A percentile compares a stretch with the other conserved stretches of the same genome.
phyloP scores from a whole-genome alignment of 1,140 invertebrate genomes.

The Yoshiicerus persimilis region DNA sequence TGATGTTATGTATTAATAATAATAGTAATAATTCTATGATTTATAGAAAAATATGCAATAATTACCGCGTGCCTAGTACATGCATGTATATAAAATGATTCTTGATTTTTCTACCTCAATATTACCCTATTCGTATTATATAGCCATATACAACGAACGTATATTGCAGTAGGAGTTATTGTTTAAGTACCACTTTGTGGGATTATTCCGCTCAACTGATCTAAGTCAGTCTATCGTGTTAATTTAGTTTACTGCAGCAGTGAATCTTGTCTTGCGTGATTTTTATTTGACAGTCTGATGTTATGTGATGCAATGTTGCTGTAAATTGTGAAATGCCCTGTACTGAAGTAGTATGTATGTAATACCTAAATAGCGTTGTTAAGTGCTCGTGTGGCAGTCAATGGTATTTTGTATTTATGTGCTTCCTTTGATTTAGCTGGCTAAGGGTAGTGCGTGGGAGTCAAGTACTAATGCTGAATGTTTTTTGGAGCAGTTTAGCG shows the following conservation, averaged over 20 bases:
- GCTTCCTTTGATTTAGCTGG: neutral
- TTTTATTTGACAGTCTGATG: neutral
- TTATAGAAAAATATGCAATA: too few relatives aligned
- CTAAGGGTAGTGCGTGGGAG: neutral
- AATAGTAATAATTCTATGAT: neutral
- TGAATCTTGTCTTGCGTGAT: neutral
- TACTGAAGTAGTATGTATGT: neutral
- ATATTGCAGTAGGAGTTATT: too few relatives aligned
- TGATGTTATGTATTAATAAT: neutral
- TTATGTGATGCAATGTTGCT: neutral
- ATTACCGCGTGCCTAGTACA: too few relatives aligned
- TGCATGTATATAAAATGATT: too few relatives aligned
- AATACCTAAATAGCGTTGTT: neutral
- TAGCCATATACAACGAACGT: too few relatives aligned
- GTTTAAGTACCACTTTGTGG: neutral
- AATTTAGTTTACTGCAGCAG: neutral
- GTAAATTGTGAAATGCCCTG: neutral
- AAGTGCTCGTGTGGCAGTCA: neutral
- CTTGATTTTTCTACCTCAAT: too few relatives aligned
- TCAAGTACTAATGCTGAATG: neutral
- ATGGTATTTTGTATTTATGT: neutral
- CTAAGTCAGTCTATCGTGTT: neutral
- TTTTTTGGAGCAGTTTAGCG: constrained; percentile 37
- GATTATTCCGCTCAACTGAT: neutral
- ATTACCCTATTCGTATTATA: too few relatives aligned